Percentiles rank a stretch among this genome's conserved stretches.
phyloP scores from a whole-genome alignment of 1,140 invertebrate genomes.

The Nylanderia fulva region DNA sequence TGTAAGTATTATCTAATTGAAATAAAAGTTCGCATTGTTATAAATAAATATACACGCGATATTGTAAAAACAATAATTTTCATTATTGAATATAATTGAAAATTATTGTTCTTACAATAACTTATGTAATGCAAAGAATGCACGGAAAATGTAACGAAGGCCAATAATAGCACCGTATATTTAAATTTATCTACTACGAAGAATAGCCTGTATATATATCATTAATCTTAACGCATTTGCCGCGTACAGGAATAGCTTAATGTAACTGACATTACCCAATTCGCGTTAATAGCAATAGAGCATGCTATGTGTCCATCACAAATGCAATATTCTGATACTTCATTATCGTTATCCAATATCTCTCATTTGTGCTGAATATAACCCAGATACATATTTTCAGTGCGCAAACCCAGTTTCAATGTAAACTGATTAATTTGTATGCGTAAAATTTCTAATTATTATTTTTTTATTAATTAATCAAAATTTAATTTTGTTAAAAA shows the following conservation, averaged over 20 bases:
- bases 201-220: not conserved
- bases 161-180: not conserved
- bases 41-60: not conserved
- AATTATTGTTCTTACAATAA: constrained; percentile 8
- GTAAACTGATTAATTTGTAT: not conserved
- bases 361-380: constrained; percentile 51
- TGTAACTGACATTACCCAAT: constrained; percentile 15
- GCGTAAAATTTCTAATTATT: not conserved
- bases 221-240: constrained; percentile 49
- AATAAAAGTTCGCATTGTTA: not conserved
- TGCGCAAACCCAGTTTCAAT: not conserved
- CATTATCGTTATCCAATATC: constrained; percentile 68
- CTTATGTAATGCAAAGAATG: not conserved
- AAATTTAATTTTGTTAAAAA: not conserved
- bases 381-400: not conserved
- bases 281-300: constrained; percentile 5
- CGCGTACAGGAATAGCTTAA: constrained; percentile 8
- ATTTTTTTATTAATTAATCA: not conserved
- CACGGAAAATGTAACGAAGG: not conserved
- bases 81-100: no score
- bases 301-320: constrained; percentile 16
- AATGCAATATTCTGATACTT: constrained; percentile 56
- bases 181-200: constrained; percentile 49
- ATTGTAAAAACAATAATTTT: no score
- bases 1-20: not conserved